Conservation (phyloP, 2,888 invertebrate genomes). For the Byasa hedistus region DNA sequence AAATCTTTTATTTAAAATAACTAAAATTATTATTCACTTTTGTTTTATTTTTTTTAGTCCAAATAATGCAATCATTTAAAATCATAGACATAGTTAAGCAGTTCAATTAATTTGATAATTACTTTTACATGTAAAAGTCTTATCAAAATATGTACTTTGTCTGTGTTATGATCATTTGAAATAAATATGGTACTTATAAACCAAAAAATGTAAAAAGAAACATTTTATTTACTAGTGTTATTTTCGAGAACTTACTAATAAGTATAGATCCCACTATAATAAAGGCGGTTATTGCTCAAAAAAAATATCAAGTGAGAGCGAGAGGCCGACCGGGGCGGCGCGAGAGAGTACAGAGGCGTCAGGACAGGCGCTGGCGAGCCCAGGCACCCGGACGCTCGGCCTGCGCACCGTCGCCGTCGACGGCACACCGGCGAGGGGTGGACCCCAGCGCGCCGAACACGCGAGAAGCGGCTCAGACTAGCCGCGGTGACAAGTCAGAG, state of each 20-base stretch:
- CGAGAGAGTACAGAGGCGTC: slow-evolving; percentile 51
- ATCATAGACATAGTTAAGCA: too few species aligned
- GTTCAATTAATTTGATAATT: too few species aligned
- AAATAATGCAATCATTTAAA: too few species aligned
- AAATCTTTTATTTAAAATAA: background rate
- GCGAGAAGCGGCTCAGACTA: slow-evolving; percentile 74
- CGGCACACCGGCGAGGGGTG: slow-evolving; percentile 42
- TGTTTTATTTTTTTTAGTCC: too few species aligned
- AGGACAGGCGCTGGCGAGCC: slow-evolving; percentile 42
- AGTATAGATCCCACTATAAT: slow-evolving; percentile 38
- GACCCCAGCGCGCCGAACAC: slow-evolving; percentile 45
- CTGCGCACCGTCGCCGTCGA: slow-evolving; percentile 36
- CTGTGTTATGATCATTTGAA: background rate
- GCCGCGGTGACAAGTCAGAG: slow-evolving; percentile 66
- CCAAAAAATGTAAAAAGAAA: slow-evolving; percentile 34
- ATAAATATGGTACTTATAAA: background rate
- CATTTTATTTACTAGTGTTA: slow-evolving; percentile 43
- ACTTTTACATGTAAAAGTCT: background rate
- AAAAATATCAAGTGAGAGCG: slow-evolving; percentile 54
- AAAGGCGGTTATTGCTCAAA: slow-evolving; percentile 50
- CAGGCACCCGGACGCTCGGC: slow-evolving; percentile 36
- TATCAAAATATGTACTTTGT: background rate
- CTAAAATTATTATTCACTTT: too few species aligned
- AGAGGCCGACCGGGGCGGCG: slow-evolving; percentile 54
- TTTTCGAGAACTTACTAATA: slow-evolving; percentile 66